Evolutionary conservation across 2,888 invertebrate species (phyloP), one percentile per base, ranked within the genome.

Genomic region (Hermaeophaga mercurialis): DNA sequence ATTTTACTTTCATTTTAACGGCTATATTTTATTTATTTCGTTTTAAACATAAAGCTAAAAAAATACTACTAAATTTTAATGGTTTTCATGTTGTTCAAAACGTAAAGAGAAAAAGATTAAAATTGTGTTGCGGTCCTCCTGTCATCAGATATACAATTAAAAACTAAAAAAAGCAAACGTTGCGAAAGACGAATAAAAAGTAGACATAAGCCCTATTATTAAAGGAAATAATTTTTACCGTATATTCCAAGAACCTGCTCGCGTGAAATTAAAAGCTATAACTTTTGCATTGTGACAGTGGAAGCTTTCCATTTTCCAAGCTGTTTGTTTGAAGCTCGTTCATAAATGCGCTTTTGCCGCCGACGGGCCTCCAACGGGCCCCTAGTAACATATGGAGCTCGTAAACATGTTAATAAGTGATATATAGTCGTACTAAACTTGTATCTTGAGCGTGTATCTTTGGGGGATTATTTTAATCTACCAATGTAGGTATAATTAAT

Each of bases 361-460:
- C 55, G 55, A 19, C 24, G 43, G 38, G 50, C 52, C 41, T 58
- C 43, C 56, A 59, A 59, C 59, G 36, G 55, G 54, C 59, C 55
- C 56, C 57, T 28, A 44, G 54, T 64, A 67, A 68, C 68, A 68
- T 68, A 68, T 67, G 66, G 65, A 64, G 54, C 58, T 66, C 65
- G 64, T 69, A 67, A 69, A 69, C 64, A 69, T 69, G 69, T 65
- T 68, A 57, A 58, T 61, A 62, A 48, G 56, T 65, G 69, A 69
- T 68, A 66, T 69, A 69, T 59, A 58, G 49, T 49, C 52, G 43
- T 57, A 63, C 60, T 65, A 65, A 64, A 67, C 56, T 64, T 66
- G 59, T 65, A 57, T 61, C 56, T 56, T 58, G 61, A 62, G 64
- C 62, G 62, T 58, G 58, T 54, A 64, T 66, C 62, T 63, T 63